Base-by-base conservation (phyloP, 2,113 vertebrate species). In the Atractosteus spatula region DNA sequence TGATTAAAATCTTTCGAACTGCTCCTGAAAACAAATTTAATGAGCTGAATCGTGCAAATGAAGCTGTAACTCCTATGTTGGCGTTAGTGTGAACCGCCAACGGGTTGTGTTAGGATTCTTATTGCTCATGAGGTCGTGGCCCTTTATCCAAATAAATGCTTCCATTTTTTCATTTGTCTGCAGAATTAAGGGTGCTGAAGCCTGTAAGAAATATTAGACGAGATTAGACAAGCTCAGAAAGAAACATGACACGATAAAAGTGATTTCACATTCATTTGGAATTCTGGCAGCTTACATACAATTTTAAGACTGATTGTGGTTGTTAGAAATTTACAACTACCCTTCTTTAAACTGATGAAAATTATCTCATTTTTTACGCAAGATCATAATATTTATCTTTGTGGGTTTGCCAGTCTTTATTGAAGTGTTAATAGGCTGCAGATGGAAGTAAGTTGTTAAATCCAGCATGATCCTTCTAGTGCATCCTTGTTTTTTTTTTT, bases 161-260 rank as follows among this genome's bases (percentile, higher is more conserved):
- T 29, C 29, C 10, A 5, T 51, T 51, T 51, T 51, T 51, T 10
- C 10, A 51, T 51, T 51, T 10, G 5, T 51, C 47, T 5, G 47
- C 47, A 51, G 47, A 7, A 51, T 51, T 51, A 51, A 10, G 10
- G 10, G 47, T 59, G 13, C 12, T 59, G 14, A 59, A 59, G n/a
- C 57, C 12, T n/a, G n/a, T 59, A 59, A 59, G 11, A n/a, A 4
- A 59, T 16, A 59, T 59, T 11, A 59, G 5, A 10, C 10, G 47
- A 10, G 47, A 51, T 51, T 10, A 10, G 47, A 51, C 5, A 51
- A 51, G 47, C 47, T 51, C 76, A 79, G 62, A 55, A 73, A 78
- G 71, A 81, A 77, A 14, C 57, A 2, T 62, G 45, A 75, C 45
- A 45, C 68, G 62, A 75, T 5, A 57, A 68, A 71, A 81, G 56